Evolutionary conservation across 2,888 invertebrate species (phyloP).

Genomic region (Andrena fulva): DNA sequence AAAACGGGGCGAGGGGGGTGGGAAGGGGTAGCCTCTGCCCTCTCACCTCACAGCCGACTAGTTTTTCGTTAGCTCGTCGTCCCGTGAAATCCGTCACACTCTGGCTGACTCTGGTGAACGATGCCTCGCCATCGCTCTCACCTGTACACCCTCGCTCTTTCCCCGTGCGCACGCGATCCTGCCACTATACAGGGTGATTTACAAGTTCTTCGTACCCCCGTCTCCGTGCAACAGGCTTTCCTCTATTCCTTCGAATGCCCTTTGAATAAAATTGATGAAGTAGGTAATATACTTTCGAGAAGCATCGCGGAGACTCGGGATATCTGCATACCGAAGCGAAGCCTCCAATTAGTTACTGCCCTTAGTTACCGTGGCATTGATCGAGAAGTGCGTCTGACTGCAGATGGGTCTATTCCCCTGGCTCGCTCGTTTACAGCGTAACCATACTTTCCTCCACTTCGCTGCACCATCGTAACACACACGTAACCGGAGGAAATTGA

Average conservation of each 20-base stretch:
- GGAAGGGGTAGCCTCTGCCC: slow-evolving; percentile 72
- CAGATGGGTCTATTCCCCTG: too few species aligned
- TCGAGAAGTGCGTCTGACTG: too few species aligned
- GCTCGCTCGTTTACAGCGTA: too few species aligned
- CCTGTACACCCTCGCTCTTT: slow-evolving; percentile 53
- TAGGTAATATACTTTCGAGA: too few species aligned
- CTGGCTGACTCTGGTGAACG: slow-evolving; percentile 62
- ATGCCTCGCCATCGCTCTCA: slow-evolving; percentile 42
- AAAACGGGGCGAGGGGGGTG: slow-evolving; percentile 24
- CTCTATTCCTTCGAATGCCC: not conserved
- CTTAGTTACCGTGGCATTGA: too few species aligned
- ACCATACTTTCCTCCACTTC: too few species aligned
- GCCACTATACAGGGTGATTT: slow-evolving; percentile 18
- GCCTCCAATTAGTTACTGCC: too few species aligned
- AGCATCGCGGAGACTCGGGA: too few species aligned
- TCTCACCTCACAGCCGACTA: slow-evolving; percentile 82
- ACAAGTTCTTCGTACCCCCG: not conserved
- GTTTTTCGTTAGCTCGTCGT: slow-evolving; percentile 83
- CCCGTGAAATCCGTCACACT: slow-evolving; percentile 83
- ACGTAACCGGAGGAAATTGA: too few species aligned
- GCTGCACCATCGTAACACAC: too few species aligned
- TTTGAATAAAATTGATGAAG: not conserved
- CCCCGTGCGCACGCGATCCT: not conserved
- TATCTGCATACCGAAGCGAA: too few species aligned
- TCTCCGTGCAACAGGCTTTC: not conserved